Base-by-base conservation (phyloP, 2,113 vertebrate genomes). In the Gobius niger region DNA sequence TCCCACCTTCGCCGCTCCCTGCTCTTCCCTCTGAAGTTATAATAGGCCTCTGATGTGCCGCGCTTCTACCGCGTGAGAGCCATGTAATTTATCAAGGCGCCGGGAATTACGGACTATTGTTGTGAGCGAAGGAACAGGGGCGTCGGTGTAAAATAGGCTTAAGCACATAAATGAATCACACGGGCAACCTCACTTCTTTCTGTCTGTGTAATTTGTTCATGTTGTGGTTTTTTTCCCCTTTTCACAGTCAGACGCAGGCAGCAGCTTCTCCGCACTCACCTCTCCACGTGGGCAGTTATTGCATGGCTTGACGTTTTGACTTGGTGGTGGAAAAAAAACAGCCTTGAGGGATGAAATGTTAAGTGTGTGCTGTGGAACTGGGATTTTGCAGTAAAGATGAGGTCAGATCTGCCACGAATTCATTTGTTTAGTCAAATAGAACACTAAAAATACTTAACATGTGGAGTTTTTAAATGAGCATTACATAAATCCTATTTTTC, bases 21-120 rank as follows among this genome's bases (percentile, higher is more conserved):
- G 7, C 34, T 11, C 73, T 52, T 52, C 47, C 44, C 57, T 81
- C 56, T 50, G 66, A 18, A 18, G 62, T 82, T 63, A 64, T 83
- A 75, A 77, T 49, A 67, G 72, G 47, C 7, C 46, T 34, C 51
- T 65, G 11, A 16, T 47, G 66, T n/a, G 70, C 77, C 78, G 41
- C 54, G 65, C 77, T 71, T 47, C 42, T 15, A 40, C 15, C 40
- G 44, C 2, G 59, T 70, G 60, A 76, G 79, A 81, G 68, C 68
- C 63, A 61, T 88, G 75, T 84, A 76, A 90, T 90, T 84, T 81
- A 88, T 83, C 78, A 84, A 75, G 86, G 74, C 82, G 65, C 47
- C 67, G 81, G 68, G 85, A 89, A 88, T 89, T 69, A 90, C 57
- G 13, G 24, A 47, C 85, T 77, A 83, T 89, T 85, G 86, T 87